These are phyloP conservation scores for Octopus sinensis DNA, from an alignment of 1,140 invertebrate species.

Conservation along the genomic window DNA sequence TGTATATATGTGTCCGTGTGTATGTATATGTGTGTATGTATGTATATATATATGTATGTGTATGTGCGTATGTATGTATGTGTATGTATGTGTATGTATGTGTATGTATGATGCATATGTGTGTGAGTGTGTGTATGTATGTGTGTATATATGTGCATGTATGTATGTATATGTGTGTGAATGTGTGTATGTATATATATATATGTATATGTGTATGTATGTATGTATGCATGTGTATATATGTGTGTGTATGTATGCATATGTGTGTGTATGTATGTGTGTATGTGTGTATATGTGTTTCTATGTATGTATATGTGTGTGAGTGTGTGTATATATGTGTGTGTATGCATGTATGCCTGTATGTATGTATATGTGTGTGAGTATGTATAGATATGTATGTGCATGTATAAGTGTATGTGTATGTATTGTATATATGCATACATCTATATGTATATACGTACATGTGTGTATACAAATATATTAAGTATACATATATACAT, in stretches of 20 bases:
- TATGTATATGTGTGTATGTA: conserved; percentile 13
- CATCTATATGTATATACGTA: no score
- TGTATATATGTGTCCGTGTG: background rate
- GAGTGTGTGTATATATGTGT: no score
- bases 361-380: no score
- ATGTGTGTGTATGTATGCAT: background rate
- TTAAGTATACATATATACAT: no score
- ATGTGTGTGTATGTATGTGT: background rate
- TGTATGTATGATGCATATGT: background rate
- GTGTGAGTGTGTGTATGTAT: background rate
- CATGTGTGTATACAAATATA: no score
- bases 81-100: background rate
- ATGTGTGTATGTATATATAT: background rate
- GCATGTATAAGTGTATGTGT: no score
- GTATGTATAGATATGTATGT: no score
- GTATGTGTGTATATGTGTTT: background rate
- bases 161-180: background rate
- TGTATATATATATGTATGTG: background rate
- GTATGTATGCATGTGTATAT: no score
- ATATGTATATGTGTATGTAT: no score
- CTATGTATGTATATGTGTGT: no score
- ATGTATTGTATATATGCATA: no score
- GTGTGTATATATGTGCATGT: background rate
- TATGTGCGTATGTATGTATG: conserved; percentile 10
- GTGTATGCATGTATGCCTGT: no score